Conservation (phyloP, 2,113 vertebrate genomes). For the Dipodomys stephensi region DNA sequence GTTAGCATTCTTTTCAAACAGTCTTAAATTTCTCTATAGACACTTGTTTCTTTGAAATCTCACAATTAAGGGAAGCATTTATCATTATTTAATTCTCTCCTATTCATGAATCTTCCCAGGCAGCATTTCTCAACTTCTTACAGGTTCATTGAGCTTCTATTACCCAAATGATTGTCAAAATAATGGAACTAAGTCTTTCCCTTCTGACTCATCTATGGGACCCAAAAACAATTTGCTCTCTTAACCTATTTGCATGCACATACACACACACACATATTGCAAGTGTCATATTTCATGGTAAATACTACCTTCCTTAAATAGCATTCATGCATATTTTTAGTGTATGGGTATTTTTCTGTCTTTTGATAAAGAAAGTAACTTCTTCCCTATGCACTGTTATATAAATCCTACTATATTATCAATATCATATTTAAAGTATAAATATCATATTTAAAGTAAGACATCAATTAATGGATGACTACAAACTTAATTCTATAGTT, state of each 20-base stretch:
- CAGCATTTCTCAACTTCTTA: neutral
- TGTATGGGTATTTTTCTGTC: neutral
- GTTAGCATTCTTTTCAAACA: neutral
- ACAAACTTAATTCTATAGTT: neutral
- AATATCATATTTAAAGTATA: neutral
- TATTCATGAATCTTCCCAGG: neutral
- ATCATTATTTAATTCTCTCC: neutral
- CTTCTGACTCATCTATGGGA: neutral
- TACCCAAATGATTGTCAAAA: neutral
- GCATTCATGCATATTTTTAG: neutral
- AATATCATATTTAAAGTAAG: neutral
- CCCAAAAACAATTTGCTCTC: neutral
- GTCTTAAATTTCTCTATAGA: neutral
- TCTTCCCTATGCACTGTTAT: neutral
- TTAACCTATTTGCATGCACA: neutral
- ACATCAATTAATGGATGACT: neutral
- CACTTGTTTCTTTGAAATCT: neutral
- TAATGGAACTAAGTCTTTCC: neutral
- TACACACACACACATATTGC: neutral
- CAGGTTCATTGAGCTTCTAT: neutral
- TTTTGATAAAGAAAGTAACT: neutral
- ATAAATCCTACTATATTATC: neutral
- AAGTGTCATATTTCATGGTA: neutral
- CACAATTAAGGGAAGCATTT: neutral
- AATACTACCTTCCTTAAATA: neutral